Evolutionary conservation across 2,888 invertebrate species (phyloP).

Genomic region (Dasypogon diadema): DNA sequence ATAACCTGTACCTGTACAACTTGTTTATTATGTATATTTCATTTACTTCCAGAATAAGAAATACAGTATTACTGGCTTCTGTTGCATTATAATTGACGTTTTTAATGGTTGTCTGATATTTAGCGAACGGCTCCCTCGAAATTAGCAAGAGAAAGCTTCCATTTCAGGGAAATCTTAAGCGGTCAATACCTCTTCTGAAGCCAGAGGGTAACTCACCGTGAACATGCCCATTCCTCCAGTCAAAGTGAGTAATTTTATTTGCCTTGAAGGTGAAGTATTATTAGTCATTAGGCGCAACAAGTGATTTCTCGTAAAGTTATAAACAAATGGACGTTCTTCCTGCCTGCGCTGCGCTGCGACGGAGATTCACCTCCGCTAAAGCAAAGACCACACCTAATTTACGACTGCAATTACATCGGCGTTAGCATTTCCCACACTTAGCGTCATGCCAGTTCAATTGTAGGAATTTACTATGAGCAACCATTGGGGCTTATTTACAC

Average conservation of each 20-base stretch:
- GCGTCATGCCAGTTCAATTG: conserved; percentile 31
- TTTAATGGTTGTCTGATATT: too few species aligned
- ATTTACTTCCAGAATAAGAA: too few species aligned
- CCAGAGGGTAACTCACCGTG: background rate
- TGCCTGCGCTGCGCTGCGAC: conserved; percentile 29
- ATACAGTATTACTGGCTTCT: too few species aligned
- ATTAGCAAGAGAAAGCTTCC: too few species aligned
- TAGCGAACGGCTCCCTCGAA: too few species aligned
- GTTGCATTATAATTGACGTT: too few species aligned
- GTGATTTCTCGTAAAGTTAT: conserved; percentile 44
- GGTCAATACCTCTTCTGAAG: too few species aligned
- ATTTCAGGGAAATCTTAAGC: too few species aligned
- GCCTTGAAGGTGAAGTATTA: conserved; percentile 25
- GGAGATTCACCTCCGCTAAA: conserved; percentile 39
- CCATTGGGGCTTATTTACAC: conserved; percentile 42
- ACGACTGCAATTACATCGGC: conserved; percentile 42
- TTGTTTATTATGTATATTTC: too few species aligned
- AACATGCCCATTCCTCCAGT: background rate
- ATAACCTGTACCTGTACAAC: too few species aligned
- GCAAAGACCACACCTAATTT: conserved; percentile 50
- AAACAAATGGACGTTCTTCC: conserved; percentile 43
- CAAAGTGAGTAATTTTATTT: conserved; percentile 13
- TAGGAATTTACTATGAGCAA: conserved; percentile 43
- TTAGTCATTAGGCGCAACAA: conserved; percentile 42
- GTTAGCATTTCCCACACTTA: conserved; percentile 48